Base-by-base conservation (phyloP, 1,140 invertebrate genomes). In the Eriosoma lanigerum region DNA sequence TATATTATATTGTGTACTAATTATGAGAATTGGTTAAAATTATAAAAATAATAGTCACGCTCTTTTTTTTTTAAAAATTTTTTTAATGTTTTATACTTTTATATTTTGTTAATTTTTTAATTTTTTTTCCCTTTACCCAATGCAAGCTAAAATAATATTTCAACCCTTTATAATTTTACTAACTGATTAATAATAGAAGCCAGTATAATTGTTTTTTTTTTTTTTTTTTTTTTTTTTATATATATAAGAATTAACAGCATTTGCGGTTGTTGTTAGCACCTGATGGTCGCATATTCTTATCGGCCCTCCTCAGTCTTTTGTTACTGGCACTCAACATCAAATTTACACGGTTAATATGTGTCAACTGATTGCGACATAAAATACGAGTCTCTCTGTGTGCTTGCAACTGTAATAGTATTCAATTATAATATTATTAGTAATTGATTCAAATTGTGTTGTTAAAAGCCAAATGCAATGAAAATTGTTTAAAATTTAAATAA, bases 181-280 rank as follows among this genome's bases (percentile, higher is more conserved):
- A 78, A 78, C 75, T 60, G 54, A 78, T 60, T 78, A 38, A 78
- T 62, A 60, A 62, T 78, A 60, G 32, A 60, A 78, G 56, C 75
- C 75, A 78, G 75, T 62, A 62, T 60, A 44, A 29, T 78, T 44
- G 72, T 29, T 76, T 58, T 72, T 48, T 44, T 70, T 52, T 52
- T n/a, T 70, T 48, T 73, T 72, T 75, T n/a, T n/a, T n/a, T n/a
- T n/a, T n/a, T n/a, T n/a, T n/a, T n/a, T n/a, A n/a, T n/a, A n/a
- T n/a, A n/a, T n/a, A n/a, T n/a, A n/a, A 46, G 15, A 78, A 17
- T 78, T 84, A 84, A 80, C 82, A 91, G 87, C 90, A 92, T 88
- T 92, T 92, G 86, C 91, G 90, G 85, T 92, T 92, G 87, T 92
- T 92, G 85, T 91, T 92, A 81, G 89, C 90, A 82, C 89, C 88